Conservation (phyloP, 2,113 vertebrate species). For the Sinocyclocheilus anophthalmus region DNA sequence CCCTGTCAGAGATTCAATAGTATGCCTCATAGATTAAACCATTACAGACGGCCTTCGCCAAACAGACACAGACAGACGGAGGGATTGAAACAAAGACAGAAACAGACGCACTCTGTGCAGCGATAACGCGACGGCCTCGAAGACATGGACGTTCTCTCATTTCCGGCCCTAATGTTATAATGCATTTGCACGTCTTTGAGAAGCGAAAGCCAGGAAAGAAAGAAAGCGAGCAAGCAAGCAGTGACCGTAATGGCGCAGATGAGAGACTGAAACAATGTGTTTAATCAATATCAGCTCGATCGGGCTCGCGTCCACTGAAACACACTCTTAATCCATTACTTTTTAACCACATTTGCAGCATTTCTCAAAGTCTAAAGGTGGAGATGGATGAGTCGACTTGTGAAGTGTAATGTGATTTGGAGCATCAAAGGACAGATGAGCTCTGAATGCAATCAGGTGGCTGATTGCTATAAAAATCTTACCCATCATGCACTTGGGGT, state of each 20-base stretch:
- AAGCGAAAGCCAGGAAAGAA: conserved; percentile 40
- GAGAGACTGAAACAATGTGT: conserved; percentile 70
- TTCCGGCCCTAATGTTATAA: conserved; percentile 62
- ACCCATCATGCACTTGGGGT: conserved; percentile 41
- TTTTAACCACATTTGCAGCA: conserved; percentile 68
- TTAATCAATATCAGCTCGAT: conserved; percentile 76
- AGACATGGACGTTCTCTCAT: conserved; percentile 58
- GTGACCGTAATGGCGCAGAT: conserved; percentile 58
- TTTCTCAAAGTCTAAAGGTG: conserved; percentile 65
- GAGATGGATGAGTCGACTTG: conserved; percentile 69
- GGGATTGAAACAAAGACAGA: conserved; percentile 12
- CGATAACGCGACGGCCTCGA: conserved; percentile 21
- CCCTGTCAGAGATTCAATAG: conserved; percentile 67
- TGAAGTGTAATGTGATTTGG: conserved; percentile 72
- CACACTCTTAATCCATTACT: conserved; percentile 76
- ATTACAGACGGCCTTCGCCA: conserved; percentile 56
- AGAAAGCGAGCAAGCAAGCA: conserved; percentile 40
- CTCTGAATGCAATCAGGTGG: conserved; percentile 64
- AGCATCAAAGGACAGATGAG: conserved; percentile 54
- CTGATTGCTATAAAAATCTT: conserved; percentile 43
- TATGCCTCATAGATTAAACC: conserved; percentile 65
- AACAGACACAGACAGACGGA: not conserved
- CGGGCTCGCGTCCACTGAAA: conserved; percentile 73
- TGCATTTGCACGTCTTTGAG: conserved; percentile 62
- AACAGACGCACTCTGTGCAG: conserved; percentile 37